Conservation (phyloP, 2,888 invertebrate species). For the Sepioteuthis lessoniana region DNA sequence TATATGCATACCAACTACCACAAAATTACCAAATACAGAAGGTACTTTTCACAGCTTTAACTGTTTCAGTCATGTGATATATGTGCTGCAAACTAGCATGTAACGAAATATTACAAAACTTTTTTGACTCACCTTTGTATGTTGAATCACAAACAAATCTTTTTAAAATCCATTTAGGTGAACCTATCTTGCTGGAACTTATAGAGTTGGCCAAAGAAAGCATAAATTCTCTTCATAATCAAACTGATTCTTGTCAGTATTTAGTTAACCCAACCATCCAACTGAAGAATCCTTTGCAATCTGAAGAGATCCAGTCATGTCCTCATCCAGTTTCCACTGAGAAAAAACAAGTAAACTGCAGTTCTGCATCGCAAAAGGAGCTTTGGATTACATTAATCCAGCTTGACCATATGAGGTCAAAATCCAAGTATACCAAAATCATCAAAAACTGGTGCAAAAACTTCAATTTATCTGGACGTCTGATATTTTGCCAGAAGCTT, state of each 20-base stretch:
- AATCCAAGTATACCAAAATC: conserved; percentile 63
- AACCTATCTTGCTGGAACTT: background rate
- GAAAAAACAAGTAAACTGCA: background rate
- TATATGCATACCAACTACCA: no score
- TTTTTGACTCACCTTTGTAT: no score
- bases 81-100: no score
- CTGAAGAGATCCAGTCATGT: background rate
- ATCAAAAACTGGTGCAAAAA: conserved; percentile 66
- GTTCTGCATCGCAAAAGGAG: background rate
- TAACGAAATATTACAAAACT: no score
- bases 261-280: background rate
- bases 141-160: no score
- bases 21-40: no score
- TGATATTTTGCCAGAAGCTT: conserved; percentile 62
- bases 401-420: conserved; percentile 70
- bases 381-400: conserved; percentile 60
- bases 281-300: background rate
- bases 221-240: background rate
- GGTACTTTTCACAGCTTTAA: no score
- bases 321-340: background rate
- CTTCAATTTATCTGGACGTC: conserved; percentile 59
- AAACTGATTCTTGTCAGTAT: background rate
- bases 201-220: background rate
- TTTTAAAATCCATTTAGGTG: background rate
- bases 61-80: no score